Evolutionary conservation across 2,113 vertebrate species (phyloP), one percentile per base, ranked within the genome.

Genomic region (Calyptommatus sinebrachiatus): DNA sequence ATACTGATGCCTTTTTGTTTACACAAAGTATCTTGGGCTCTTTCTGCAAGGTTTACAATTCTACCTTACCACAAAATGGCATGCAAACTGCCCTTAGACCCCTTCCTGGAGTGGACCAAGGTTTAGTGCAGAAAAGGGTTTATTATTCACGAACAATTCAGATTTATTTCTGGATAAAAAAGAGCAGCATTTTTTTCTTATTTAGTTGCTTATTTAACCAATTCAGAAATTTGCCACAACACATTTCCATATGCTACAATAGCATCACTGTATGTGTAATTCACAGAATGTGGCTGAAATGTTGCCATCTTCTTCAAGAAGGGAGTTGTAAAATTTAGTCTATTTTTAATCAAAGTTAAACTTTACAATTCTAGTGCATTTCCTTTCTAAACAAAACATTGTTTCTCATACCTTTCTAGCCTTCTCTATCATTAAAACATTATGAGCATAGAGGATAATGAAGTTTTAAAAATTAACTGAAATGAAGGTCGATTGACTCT

Each of bases 341-440:
- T 85, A 87, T 68, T 61, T 74, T 82, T 81, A 79, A 86, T 84
- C 70, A 88, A 85, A 76, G 8, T n/a, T 67, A 82, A 77, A 86
- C 78, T 86, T 82, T 72, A 84, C 66, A 81, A 69, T 84, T 86
- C 81, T 65, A 83, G 46, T 77, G 67, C 85, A 77, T 87, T 83
- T 69, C 77, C 24, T 71, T 45, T 24, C 69, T 71, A n/a, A 71
- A 71, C 18, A 71, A 46, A n/a, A 14, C 48, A 71, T 71, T 18
- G 18, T 26, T 48, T 28, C 28, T 66, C 28, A 3, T 29, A 66
- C 11, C 16, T 66, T 29, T 66, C 28, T 66, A 66, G 14, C n/a
- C 65, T 29, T 16, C 65, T 12, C 18, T 66, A 14, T 14, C 65
- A 66, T 66, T 66, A 66, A 66, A 66, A 66, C 61, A 62, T 62